Evolutionary conservation across 1,140 invertebrate species (phyloP).

Genomic region (Coptotermes formosanus): DNA sequence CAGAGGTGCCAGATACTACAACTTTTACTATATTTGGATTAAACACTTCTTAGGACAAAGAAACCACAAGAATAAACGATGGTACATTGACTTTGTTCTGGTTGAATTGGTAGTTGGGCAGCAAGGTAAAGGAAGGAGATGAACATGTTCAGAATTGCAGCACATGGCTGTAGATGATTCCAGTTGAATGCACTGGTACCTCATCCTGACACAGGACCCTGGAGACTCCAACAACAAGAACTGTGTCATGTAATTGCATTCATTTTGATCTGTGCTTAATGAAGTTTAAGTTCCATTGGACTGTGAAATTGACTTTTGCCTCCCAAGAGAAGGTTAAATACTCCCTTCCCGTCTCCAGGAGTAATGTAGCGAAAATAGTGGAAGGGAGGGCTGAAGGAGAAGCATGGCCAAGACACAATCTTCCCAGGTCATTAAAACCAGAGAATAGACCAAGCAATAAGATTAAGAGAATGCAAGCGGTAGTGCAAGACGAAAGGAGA

Average conservation of each 20-base stretch:
- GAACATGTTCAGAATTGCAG: not conserved
- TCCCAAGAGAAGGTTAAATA: not conserved
- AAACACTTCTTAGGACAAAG: too few species aligned
- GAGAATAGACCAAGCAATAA: not conserved
- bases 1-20: too few species aligned
- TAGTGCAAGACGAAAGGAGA: not conserved
- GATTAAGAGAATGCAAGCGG: not conserved
- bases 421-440: not conserved
- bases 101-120: not conserved
- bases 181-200: not conserved
- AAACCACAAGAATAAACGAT: too few species aligned
- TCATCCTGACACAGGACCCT: conserved; percentile 7
- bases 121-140: not conserved
- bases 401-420: not conserved
- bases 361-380: not conserved
- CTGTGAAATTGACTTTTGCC: conserved; percentile 31
- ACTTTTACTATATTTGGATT: too few species aligned
- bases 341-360: not conserved
- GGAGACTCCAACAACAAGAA: not conserved
- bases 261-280: conserved; percentile 30
- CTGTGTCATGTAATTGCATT: conserved; percentile 22
- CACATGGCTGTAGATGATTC: not conserved
- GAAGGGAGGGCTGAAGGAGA: not conserved
- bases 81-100: not conserved
- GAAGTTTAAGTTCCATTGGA: conserved; percentile 27